Percentiles rank a stretch among this genome's conserved stretches.
phyloP scores from a whole-genome alignment of 2,797 vertebrate genomes.

The Sandelia bainsii region DNA sequence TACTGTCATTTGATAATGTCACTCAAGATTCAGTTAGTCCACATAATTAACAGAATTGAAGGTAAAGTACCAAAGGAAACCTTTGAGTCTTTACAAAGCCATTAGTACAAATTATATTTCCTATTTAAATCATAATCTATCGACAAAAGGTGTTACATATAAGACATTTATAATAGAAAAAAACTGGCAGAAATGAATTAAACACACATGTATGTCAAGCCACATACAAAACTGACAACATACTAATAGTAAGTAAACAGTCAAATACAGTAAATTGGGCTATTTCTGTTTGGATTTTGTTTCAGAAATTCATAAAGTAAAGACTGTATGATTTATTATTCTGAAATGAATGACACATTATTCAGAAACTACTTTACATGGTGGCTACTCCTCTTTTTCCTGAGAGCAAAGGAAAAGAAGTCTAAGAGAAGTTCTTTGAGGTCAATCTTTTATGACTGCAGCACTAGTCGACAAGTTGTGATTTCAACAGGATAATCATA shows the following conservation, averaged over 20 bases:
- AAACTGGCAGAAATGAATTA: too few relatives aligned
- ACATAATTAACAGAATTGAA: constrained; percentile 3
- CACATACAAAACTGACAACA: not conserved
- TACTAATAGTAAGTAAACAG: not conserved
- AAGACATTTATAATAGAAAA: not conserved
- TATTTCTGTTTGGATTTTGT: too few relatives aligned
- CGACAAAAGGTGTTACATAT: not conserved
- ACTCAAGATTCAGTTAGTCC: not conserved
- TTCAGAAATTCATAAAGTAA: too few relatives aligned
- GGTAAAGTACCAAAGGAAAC: too few relatives aligned
- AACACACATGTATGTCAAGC: not conserved
- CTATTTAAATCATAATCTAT: not conserved
- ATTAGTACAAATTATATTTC: not conserved
- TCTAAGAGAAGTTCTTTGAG: constrained; percentile 34
- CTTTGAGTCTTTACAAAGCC: not conserved
- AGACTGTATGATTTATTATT: too few relatives aligned
- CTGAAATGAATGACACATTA: too few relatives aligned
- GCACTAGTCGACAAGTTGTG: constrained; percentile 23
- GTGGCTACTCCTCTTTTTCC: constrained; percentile 10
- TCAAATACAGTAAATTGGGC: too few relatives aligned
- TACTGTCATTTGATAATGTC: too few relatives aligned
- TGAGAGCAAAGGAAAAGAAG: constrained; percentile 2
- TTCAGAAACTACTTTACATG: constrained; percentile 4
- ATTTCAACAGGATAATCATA: constrained; percentile 43
- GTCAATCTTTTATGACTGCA: constrained; percentile 33